These are phyloP conservation scores for Archips crataeganus DNA, from an alignment of 2,888 invertebrate genomes.

Conservation along the genomic window DNA sequence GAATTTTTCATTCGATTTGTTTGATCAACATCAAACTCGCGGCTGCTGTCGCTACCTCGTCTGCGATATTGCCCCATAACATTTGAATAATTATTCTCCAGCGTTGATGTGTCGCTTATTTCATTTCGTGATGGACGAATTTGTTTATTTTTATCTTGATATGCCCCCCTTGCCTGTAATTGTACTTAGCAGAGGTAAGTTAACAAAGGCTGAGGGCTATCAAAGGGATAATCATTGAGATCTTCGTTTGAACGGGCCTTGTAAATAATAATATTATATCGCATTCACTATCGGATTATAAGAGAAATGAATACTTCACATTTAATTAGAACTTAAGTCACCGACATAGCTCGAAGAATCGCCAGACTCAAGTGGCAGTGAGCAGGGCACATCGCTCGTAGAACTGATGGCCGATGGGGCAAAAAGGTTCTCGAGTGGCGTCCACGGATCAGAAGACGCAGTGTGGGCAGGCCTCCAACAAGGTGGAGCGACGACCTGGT, in stretches of 20 bases:
- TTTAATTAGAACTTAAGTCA: too few species aligned
- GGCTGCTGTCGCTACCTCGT: constrained; percentile 52
- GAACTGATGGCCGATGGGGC: too few species aligned
- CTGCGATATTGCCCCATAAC: constrained; percentile 71
- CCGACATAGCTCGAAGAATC: too few species aligned
- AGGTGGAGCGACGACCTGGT: too few species aligned
- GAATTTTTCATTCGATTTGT: not conserved
- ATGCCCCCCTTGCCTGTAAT: not conserved
- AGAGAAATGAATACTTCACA: too few species aligned
- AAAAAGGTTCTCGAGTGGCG: too few species aligned
- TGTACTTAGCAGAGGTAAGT: not conserved
- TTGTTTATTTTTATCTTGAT: constrained; percentile 40
- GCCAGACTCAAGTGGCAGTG: too few species aligned
- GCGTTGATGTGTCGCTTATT: constrained; percentile 72
- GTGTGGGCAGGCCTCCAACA: too few species aligned
- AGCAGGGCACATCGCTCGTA: too few species aligned
- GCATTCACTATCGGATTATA: too few species aligned
- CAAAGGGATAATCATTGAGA: not conserved
- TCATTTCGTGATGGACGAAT: constrained; percentile 45
- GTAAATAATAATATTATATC: not conserved
- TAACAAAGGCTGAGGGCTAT: not conserved
- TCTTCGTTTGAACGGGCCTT: not conserved
- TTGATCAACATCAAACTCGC: not conserved
- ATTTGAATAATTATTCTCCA: constrained; percentile 79
- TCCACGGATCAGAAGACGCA: too few species aligned